These are phyloP conservation scores for Schizotus pectinicornis DNA, from an alignment of 2,888 invertebrate species.

Conservation along the genomic window DNA sequence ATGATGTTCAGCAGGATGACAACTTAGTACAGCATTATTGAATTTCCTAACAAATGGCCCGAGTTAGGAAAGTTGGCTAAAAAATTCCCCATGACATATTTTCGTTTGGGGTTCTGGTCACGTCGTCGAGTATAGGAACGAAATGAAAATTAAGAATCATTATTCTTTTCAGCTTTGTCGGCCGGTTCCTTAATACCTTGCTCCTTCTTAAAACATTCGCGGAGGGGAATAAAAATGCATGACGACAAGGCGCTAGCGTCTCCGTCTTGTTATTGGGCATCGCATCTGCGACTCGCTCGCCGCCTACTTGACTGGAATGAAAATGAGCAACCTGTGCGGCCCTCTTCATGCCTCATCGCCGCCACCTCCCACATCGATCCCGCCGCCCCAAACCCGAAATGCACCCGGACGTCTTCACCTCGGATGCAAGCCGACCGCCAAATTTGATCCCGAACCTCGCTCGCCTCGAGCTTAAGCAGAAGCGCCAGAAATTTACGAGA, in stretches of 20 bases:
- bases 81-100: constrained; percentile 58
- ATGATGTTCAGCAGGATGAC: constrained; percentile 58
- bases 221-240: constrained; percentile 58
- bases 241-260: constrained; percentile 54
- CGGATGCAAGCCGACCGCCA: no score
- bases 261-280: constrained; percentile 52
- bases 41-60: constrained; percentile 59
- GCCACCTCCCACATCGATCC: constrained; percentile 21
- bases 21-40: constrained; percentile 59
- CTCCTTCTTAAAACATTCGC: constrained; percentile 56
- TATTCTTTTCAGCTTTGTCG: constrained; percentile 61
- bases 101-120: constrained; percentile 56
- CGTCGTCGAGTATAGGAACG: constrained; percentile 58
- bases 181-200: constrained; percentile 58
- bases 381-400: not conserved
- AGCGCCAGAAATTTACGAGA: no score
- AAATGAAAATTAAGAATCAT: constrained; percentile 62
- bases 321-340: constrained; percentile 40
- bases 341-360: constrained; percentile 41
- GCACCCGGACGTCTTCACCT: not conserved
- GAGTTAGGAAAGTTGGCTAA: constrained; percentile 54
- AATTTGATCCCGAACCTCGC: no score
- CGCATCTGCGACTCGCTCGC: constrained; percentile 55
- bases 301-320: constrained; percentile 53
- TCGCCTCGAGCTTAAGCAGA: no score